These are phyloP conservation scores for Bungarus multicinctus DNA, from an alignment of 2,113 vertebrate genomes.

Conservation along the genomic window DNA sequence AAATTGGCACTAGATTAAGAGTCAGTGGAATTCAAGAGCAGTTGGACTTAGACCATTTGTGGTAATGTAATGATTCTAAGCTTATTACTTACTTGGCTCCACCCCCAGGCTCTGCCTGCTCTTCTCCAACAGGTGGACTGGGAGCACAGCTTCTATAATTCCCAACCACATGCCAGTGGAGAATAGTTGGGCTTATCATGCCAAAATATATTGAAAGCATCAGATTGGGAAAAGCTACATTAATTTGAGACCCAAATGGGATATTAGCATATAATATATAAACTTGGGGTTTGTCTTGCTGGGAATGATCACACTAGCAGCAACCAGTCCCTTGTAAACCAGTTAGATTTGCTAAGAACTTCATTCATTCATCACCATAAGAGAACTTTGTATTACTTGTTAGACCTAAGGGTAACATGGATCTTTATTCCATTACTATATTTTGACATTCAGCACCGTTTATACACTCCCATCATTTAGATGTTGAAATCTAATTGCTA, in stretches of 20 bases:
- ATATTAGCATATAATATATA: background rate
- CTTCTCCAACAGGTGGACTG: background rate
- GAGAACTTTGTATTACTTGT: slow-evolving; percentile 63
- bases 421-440: slow-evolving; percentile 59
- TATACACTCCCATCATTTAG: slow-evolving; percentile 48
- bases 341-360: slow-evolving; percentile 55
- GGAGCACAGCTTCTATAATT: background rate
- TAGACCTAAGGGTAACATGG: slow-evolving; percentile 61
- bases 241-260: background rate
- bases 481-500: slow-evolving; percentile 55
- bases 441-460: slow-evolving; percentile 57
- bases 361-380: slow-evolving; percentile 63
- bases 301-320: slow-evolving; percentile 52
- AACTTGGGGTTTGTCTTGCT: slow-evolving; percentile 43
- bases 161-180: background rate
- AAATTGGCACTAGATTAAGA: background rate
- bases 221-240: background rate
- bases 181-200: background rate
- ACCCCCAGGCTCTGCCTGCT: background rate
- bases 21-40: background rate
- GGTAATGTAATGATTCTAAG: background rate
- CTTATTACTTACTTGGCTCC: background rate
- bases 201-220: background rate
- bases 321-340: slow-evolving; percentile 24
- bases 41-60: background rate